Base-by-base conservation (phyloP, 2,888 invertebrate species). In the Synanthedon andrenaeformis region DNA sequence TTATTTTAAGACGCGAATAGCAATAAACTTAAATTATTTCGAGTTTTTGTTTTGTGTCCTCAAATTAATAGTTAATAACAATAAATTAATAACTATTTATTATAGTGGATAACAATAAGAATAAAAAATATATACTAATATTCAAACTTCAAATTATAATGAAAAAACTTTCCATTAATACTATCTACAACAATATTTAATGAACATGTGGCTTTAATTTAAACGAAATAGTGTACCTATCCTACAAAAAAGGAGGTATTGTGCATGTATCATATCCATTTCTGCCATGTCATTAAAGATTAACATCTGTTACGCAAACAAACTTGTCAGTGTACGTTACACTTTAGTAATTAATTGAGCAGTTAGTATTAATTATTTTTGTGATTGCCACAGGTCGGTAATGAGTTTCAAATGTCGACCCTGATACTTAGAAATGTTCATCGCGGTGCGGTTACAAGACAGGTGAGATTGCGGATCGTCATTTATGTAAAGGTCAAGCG, bases 381-480 rank as follows among this genome's bases (percentile, higher is more conserved):
- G 55, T 59, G 59, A 63, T 64, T 65, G 59, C 62, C 53, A 60
- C 59, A 57, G 55, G 59, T 62, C 58, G 60, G 60, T 54, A 64
- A 61, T 62, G 62, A 56, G 56, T 53, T 53, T 52, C 54, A 54
- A 56, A 59, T 60, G 56, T 45, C 45, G 45, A 14, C 45, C 45
- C 45, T 45, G 45, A 45, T 45, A 13, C 13, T 3, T 45, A 14
- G 45, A 45, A 45, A 45, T n/a, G 45, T 45, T 11, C 45, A 45
- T 45, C 45, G n/a, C 45, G 0, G 45, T 2, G n/a, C n/a, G 4
- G 14, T 45, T 35, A 35, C 35, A 35, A 35, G 35, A 45, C 45
- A 12, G 42, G 42, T 42, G 42, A 42, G 42, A 42, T 42, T 42
- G n/a, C 42, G 13, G 45, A 13, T 45, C n/a, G 45, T 13, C 14